phyloP scores from a whole-genome alignment of 2,113 vertebrate genomes.

The Periophthalmus modestus region DNA sequence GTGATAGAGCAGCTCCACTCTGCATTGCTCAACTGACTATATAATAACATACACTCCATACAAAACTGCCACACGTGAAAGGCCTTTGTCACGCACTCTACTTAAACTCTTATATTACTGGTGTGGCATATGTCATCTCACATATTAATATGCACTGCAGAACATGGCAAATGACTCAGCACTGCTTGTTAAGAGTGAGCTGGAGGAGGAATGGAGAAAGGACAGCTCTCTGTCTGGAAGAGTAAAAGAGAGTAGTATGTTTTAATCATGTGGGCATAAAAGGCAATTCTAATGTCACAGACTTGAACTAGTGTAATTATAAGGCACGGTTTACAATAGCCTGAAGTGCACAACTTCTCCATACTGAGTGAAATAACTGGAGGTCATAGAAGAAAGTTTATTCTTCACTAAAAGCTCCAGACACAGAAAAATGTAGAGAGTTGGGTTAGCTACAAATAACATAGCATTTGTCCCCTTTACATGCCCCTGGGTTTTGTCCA shows the following conservation, averaged over 20 bases:
- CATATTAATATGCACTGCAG: not conserved
- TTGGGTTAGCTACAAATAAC: no score
- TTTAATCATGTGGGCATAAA: not conserved
- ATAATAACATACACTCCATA: not conserved
- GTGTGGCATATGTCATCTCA: not conserved
- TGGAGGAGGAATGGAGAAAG: not conserved
- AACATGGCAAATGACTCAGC: not conserved
- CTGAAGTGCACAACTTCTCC: not conserved
- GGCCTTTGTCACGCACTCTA: not conserved
- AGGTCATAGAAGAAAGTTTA: not conserved
- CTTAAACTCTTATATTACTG: not conserved
- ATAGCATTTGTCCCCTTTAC: no score
- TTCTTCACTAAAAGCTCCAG: no score
- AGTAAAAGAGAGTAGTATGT: not conserved
- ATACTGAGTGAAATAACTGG: not conserved
- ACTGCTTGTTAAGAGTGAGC: not conserved
- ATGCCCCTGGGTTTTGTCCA: no score
- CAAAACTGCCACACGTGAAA: not conserved
- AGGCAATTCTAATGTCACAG: not conserved
- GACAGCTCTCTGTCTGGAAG: not conserved
- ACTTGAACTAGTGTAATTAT: not conserved
- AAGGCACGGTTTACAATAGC: not conserved
- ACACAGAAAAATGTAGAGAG: no score
- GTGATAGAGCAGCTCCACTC: conserved; percentile 50
- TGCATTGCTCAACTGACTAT: not conserved